A percentile compares a stretch with the other conserved stretches of the same genome.
Evolutionary conservation across 2,888 invertebrate genomes (phyloP).

Genomic region (Sarcophaga rosellei): DNA sequence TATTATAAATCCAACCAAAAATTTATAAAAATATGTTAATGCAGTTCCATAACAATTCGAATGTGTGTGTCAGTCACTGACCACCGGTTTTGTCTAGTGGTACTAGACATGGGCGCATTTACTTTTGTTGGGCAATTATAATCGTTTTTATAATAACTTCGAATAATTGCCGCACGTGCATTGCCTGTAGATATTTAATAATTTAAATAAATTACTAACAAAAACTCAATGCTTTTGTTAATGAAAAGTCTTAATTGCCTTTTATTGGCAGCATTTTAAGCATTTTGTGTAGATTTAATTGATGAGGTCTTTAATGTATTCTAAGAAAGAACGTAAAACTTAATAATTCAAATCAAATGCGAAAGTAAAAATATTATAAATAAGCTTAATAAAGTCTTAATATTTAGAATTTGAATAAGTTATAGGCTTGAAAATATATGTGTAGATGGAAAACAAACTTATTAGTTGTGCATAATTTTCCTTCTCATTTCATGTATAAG

Average conservation of each 20-base stretch:
- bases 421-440: too few relatives aligned
- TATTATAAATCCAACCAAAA: conserved; percentile 38
- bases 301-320: too few relatives aligned
- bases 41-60: not conserved
- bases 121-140: conserved; percentile 44
- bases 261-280: not conserved
- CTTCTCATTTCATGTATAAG: too few relatives aligned
- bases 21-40: conserved; percentile 15
- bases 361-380: too few relatives aligned
- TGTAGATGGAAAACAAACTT: too few relatives aligned
- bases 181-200: conserved; percentile 31
- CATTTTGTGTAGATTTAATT: too few relatives aligned
- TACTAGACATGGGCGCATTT: conserved; percentile 13
- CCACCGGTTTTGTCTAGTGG: not conserved
- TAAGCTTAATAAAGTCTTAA: too few relatives aligned
- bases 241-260: not conserved
- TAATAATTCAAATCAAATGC: too few relatives aligned
- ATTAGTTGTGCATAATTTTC: too few relatives aligned
- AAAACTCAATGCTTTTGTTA: not conserved
- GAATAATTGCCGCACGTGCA: conserved; percentile 41
- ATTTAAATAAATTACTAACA: conserved; percentile 5
- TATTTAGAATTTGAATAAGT: too few relatives aligned
- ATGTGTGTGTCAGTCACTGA: not conserved
- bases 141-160: conserved; percentile 48
- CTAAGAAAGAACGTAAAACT: too few relatives aligned